Evolutionary conservation across 1,140 invertebrate species (phyloP).

Genomic region (Pseudomyrmex concolor): DNA sequence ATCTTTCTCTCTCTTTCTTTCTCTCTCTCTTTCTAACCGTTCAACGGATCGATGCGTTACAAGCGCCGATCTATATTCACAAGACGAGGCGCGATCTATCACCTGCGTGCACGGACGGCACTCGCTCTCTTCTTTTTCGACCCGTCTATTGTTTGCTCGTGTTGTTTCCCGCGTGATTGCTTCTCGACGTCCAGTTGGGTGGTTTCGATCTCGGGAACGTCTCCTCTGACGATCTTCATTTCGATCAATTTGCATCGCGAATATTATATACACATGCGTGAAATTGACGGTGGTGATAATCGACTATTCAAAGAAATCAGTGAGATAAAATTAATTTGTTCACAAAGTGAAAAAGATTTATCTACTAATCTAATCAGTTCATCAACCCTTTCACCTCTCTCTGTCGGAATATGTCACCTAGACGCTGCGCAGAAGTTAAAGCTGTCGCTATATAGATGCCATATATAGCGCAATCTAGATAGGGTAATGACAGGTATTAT

Average conservation of each 20-base stretch:
- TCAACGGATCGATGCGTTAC: constrained; percentile 69
- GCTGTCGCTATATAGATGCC: constrained; percentile 13
- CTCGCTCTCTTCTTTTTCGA: not conserved
- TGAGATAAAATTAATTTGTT: constrained; percentile 1
- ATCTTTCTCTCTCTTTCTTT: not conserved
- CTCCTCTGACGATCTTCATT: too few relatives aligned
- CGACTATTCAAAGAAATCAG: not conserved
- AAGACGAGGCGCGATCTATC: constrained; percentile 76
- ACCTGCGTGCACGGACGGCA: constrained; percentile 39
- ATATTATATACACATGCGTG: too few relatives aligned
- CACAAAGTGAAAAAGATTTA: not conserved
- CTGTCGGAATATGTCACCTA: not conserved
- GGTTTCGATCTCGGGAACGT: constrained; percentile 22
- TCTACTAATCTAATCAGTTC: too few relatives aligned
- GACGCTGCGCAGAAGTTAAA: not conserved
- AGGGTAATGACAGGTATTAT: constrained; percentile 19
- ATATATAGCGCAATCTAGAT: not conserved
- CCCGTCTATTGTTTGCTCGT: constrained; percentile 4
- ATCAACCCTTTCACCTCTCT: constrained; percentile 10
- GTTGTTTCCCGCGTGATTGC: constrained; percentile 46
- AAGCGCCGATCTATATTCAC: constrained; percentile 78
- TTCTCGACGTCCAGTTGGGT: constrained; percentile 6
- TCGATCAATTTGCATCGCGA: not conserved
- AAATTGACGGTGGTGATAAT: constrained; percentile 9
- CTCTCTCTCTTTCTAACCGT: constrained; percentile 15